Evolutionary conservation across 2,797 vertebrate species (phyloP), one percentile per base, ranked within the genome.

Genomic region (Alectoris magna): DNA sequence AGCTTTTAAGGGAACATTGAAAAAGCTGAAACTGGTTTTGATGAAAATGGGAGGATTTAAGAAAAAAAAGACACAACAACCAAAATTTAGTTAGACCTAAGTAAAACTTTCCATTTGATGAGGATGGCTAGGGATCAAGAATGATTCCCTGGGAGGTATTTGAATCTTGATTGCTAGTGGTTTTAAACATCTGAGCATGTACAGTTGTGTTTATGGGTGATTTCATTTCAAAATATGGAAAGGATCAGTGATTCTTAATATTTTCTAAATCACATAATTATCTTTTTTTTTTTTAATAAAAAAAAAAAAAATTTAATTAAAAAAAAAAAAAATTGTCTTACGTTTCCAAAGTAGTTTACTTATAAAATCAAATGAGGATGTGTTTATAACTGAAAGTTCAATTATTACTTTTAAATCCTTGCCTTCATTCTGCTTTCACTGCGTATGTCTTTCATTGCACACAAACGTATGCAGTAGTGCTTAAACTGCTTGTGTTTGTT

Each of bases 31-130:
- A 69, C 14, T 63, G 15, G 4, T 46, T 79, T 84, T 84, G 19
- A 27, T 87, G 60, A 70, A 88, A 71, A 53, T 36, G 9, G 2
- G n/a, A 41, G 68, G 8, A 79, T 73, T 5, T 0, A 2, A 31
- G 27, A 85, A 21, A 56, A 21, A 56, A 90, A 92, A 66, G 2
- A 64, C 5, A 3, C 3, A 12, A 43, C 14, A 41, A 16, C 0
- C 89, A 64, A 80, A 62, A 19, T 44, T 29, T 14, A 51, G 4
- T 36, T 31, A n/a, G 11, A 67, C 3, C 3, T 60, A 46, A 89
- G 39, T 14, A 8, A 77, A 74, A 55, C 31, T 14, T n/a, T 9
- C 0, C 10, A 1, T 0, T 6, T 66, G 31, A 18, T 73, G 29
- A 60, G 12, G 19, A 48, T 1, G 3, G 4, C 26, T 34, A 62